Evolutionary conservation across 2,888 invertebrate genomes (phyloP).

Genomic region (Eustalomyia histrio): DNA sequence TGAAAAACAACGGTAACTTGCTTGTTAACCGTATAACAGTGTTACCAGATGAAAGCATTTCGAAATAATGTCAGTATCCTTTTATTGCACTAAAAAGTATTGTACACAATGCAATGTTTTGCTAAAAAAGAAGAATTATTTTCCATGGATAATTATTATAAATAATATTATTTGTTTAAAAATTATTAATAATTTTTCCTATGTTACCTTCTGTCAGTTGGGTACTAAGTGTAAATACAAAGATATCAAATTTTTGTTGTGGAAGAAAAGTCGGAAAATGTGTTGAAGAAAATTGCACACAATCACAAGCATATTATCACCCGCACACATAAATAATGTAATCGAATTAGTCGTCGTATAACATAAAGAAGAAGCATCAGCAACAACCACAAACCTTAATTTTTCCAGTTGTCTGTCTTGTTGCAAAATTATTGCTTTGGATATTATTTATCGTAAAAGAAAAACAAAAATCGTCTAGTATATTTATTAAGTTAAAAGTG

Average conservation of each 20-base stretch:
- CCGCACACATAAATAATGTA: constrained; percentile 5
- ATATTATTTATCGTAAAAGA: background rate
- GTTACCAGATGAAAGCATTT: too few relatives aligned
- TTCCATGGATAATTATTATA: too few relatives aligned
- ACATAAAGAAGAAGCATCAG: background rate
- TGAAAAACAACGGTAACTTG: too few relatives aligned
- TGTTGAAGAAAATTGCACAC: background rate
- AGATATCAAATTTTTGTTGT: background rate
- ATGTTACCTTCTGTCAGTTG: too few relatives aligned
- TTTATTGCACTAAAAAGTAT: too few relatives aligned
- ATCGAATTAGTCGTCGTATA: constrained; percentile 27
- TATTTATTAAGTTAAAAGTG: constrained; percentile 30
- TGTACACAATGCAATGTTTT: too few relatives aligned
- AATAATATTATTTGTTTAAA: too few relatives aligned
- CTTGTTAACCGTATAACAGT: too few relatives aligned
- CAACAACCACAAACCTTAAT: constrained; percentile 15
- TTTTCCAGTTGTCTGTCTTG: background rate
- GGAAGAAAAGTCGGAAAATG: constrained; percentile 9
- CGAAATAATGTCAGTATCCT: too few relatives aligned
- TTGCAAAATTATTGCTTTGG: background rate
- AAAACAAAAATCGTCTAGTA: background rate
- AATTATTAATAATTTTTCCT: too few relatives aligned
- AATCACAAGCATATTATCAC: background rate
- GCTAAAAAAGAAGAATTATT: too few relatives aligned
- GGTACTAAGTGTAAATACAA: too few relatives aligned